These are phyloP conservation scores for Potamilus streckersoni DNA, from an alignment of 1,140 invertebrate genomes.

Conservation along the genomic window DNA sequence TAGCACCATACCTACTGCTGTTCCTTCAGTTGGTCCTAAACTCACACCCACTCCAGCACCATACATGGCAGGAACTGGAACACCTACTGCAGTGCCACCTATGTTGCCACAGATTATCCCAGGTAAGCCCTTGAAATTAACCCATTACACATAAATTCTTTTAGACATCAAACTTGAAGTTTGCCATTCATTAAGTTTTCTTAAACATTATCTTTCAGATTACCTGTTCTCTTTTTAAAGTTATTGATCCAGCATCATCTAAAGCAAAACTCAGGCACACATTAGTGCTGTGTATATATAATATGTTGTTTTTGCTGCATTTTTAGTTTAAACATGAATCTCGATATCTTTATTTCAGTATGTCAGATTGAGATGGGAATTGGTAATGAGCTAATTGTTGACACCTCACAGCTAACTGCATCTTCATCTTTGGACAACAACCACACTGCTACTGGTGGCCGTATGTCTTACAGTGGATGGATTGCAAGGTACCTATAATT, in stretches of 20 bases:
- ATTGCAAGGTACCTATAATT: conserved; percentile 32
- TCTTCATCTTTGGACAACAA: conserved; percentile 27
- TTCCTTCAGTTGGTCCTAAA: neutral
- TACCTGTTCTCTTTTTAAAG: too few relatives aligned
- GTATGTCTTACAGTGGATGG: conserved; percentile 36
- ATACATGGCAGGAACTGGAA: neutral
- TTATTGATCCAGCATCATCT: too few relatives aligned
- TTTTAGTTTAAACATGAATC: too few relatives aligned
- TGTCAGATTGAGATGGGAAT: conserved; percentile 45
- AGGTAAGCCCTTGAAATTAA: conserved; percentile 2
- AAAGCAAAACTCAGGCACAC: too few relatives aligned
- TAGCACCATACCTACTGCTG: neutral
- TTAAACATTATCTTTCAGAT: too few relatives aligned
- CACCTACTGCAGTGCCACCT: conserved; percentile 7
- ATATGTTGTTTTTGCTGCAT: too few relatives aligned
- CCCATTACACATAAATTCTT: too few relatives aligned
- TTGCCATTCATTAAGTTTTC: too few relatives aligned
- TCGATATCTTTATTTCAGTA: conserved; percentile 18
- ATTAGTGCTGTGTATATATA: too few relatives aligned
- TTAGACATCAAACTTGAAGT: too few relatives aligned
- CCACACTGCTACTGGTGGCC: conserved; percentile 25
- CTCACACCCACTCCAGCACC: conserved; percentile 12
- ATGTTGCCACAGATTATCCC: conserved; percentile 9
- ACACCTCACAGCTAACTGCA: conserved; percentile 35
- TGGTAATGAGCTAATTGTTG: conserved; percentile 32